Evolutionary conservation across 2,888 invertebrate species (phyloP), one percentile per base, ranked within the genome.

Genomic region (Oeneis ivallda): DNA sequence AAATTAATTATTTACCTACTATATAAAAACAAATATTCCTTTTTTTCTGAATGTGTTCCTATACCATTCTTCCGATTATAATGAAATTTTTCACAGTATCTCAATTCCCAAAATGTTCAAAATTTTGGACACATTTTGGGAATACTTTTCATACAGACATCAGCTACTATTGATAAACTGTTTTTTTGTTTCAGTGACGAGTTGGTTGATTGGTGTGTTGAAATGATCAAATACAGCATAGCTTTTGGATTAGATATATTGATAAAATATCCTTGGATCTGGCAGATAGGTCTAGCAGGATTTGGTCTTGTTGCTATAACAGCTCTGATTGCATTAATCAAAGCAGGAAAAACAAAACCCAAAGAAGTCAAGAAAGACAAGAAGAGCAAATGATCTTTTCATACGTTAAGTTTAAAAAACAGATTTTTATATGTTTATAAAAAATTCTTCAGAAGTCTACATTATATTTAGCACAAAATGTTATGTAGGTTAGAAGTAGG

Each of bases 251-350:
- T 90, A 11, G 83, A 87, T 3, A 75, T 92, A 43, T 76, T 92
- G 52, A 76, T 79, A 1, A 78, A 84, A 72, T 77, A 92, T 75
- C 92, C 92, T 11, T 92, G 91, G 91, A 82, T 92, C 53, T 92
- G 92, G 92, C 90, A 90, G 76, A 87, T 91, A 63, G 90, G 90
- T 26, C 66, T 77, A 13, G 71, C 72, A n/a, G 92, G 92, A n/a
- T 92, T 92, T 70, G 87, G 92, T 4, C 78, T 92, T 37, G 92
- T 92, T 0, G 89, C 84, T 6, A 74, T 92, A 13, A 92, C 92
- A 47, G 90, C 92, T 11, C 75, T 92, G 3, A 92, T 92, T 70
- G 92, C 92, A 1, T 75, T 92, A 13, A 67, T 89, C 13, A 92
- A 92, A 75, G 92, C 92, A 6, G 84, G 89, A 57, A 80, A 79